Percentiles rank a stretch among this genome's conserved stretches.
Conservation (phyloP, 1,140 invertebrate species). For the Papilio polytes region DNA sequence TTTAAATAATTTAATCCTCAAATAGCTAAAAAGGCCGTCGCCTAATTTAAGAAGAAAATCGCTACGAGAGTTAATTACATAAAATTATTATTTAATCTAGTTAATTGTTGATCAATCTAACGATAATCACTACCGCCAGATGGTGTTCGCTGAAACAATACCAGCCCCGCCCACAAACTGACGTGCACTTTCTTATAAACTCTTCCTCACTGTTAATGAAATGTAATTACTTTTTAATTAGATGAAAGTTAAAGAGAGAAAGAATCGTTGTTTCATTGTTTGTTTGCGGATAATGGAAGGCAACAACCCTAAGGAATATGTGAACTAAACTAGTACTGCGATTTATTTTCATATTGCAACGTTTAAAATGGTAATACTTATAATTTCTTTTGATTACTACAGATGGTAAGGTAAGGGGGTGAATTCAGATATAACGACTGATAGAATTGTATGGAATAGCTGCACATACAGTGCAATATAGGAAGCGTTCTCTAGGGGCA, state of each 20-base stretch:
- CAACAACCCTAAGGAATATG: not conserved
- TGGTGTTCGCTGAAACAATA: not conserved
- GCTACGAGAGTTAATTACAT: too few relatives aligned
- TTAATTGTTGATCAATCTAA: not conserved
- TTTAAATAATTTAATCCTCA: too few relatives aligned
- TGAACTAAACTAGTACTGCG: not conserved
- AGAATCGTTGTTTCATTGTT: not conserved
- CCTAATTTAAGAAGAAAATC: not conserved
- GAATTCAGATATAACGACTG: too few relatives aligned
- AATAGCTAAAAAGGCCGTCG: too few relatives aligned
- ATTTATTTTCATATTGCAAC: too few relatives aligned
- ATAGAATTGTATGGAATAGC: too few relatives aligned
- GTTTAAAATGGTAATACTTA: too few relatives aligned
- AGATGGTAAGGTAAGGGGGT: too few relatives aligned
- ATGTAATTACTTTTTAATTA: slow-evolving; percentile 3
- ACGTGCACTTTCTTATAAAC: not conserved
- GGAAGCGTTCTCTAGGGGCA: too few relatives aligned
- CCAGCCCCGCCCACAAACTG: not conserved
- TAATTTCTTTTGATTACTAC: too few relatives aligned
- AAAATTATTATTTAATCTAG: too few relatives aligned
- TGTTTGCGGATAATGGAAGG: not conserved
- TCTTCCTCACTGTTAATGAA: not conserved
- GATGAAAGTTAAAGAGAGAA: not conserved
- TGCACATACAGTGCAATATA: too few relatives aligned
- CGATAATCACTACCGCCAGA: not conserved